A percentile compares a stretch with the other conserved stretches of the same genome.
These are phyloP conservation scores for Caenorhabditis parvicauda DNA, from an alignment of 2,888 invertebrate species.

Conservation along the genomic window DNA sequence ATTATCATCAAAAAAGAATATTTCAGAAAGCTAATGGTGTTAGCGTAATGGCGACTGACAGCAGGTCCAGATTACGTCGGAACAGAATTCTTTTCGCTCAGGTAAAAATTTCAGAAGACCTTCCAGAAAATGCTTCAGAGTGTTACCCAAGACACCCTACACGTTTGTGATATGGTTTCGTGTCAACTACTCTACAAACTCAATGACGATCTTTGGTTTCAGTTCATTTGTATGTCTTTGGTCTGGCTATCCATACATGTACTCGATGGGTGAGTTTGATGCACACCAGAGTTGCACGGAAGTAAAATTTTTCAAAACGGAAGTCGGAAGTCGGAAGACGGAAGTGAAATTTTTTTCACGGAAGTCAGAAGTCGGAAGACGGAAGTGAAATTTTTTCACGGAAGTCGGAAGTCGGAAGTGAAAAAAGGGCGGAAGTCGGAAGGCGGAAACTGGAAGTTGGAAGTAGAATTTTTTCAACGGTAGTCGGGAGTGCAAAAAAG, in stretches of 20 bases:
- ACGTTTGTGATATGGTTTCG: slow-evolving; percentile 22
- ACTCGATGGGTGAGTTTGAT: slow-evolving; percentile 17
- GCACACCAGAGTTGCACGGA: background rate
- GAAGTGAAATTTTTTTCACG: slow-evolving; percentile 1
- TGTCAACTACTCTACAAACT: slow-evolving; percentile 29
- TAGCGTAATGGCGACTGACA: too few relatives aligned
- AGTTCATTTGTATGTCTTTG: slow-evolving; percentile 25
- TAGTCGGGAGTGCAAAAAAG: too few relatives aligned
- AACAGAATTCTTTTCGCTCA: background rate
- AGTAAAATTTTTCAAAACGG: background rate
- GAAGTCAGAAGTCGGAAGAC: background rate
- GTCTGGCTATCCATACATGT: slow-evolving; percentile 28
- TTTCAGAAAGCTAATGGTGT: too few relatives aligned
- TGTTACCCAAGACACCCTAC: slow-evolving; percentile 24
- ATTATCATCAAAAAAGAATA: too few relatives aligned
- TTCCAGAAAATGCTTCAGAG: slow-evolving; percentile 16
- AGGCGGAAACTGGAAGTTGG: too few relatives aligned
- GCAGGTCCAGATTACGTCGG: too few relatives aligned
- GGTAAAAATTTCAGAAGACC: background rate
- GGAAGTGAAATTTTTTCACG: slow-evolving; percentile 1
- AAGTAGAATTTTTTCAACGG: too few relatives aligned
- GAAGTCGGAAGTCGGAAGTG: background rate
- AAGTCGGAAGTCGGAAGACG: slow-evolving; percentile 5
- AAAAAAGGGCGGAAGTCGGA: too few relatives aligned
- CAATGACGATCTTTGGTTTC: slow-evolving; percentile 26